Conservation (phyloP, 2,888 invertebrate genomes). For the Ornithoptera alexandrae region DNA sequence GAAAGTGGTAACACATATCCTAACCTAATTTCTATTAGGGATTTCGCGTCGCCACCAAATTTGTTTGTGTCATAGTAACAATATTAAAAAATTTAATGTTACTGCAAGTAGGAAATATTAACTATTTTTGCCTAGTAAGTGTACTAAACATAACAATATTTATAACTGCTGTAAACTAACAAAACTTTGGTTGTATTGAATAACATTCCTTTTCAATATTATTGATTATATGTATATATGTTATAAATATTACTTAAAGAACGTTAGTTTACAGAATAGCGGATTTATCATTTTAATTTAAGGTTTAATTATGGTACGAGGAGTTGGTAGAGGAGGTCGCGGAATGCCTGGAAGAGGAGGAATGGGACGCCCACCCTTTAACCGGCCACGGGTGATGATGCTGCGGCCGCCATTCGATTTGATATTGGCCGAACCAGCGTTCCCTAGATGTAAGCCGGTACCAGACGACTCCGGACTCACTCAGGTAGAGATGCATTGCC, state of each 20-base stretch:
- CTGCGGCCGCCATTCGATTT: constrained; percentile 91
- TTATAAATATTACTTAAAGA: no score
- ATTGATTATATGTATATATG: no score
- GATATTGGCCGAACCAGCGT: constrained; percentile 92
- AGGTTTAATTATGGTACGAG: constrained; percentile 83
- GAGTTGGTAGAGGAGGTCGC: constrained; percentile 83
- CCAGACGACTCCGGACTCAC: constrained; percentile 93
- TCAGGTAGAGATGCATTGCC: constrained; percentile 73
- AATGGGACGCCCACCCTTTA: constrained; percentile 77
- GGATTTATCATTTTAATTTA: no score
- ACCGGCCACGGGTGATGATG: constrained; percentile 68
- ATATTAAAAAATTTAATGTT: no score
- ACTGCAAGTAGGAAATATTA: no score
- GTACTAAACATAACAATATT: no score
- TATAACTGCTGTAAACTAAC: no score
- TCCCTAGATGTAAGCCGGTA: constrained; percentile 88
- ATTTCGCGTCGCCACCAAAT: constrained; percentile 4
- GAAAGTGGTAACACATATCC: background rate
- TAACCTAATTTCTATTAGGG: background rate
- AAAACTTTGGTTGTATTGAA: no score
- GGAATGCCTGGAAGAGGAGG: constrained; percentile 83
- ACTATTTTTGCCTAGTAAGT: no score
- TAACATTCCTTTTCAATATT: no score
- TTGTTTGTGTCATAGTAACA: background rate
- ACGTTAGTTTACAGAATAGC: no score